Percentiles rank a stretch among this genome's conserved stretches.
Conservation (phyloP, 1,140 invertebrate genomes). For the Drosophila neocordata region DNA sequence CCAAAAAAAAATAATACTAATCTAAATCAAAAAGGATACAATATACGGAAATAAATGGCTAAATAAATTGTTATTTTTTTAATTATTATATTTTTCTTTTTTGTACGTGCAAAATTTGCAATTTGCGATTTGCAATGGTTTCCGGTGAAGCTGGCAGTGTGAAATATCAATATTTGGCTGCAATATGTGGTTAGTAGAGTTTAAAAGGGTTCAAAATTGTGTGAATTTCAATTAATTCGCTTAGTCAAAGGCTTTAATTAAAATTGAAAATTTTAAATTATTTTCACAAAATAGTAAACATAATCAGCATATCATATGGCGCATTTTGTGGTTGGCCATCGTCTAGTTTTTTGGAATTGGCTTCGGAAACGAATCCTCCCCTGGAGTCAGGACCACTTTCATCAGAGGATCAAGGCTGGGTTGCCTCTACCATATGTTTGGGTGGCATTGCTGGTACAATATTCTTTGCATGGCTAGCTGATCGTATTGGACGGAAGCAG, state of each 20-base stretch:
- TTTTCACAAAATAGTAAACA: slow-evolving; percentile 50
- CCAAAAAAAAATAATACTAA: background rate
- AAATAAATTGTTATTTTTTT: background rate
- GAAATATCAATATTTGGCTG: slow-evolving; percentile 63
- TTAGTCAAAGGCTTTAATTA: too few relatives aligned
- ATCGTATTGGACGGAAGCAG: slow-evolving; percentile 77
- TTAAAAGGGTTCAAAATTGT: background rate
- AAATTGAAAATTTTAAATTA: too few relatives aligned
- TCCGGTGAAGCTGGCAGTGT: slow-evolving; percentile 34
- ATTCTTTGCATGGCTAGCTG: slow-evolving; percentile 84
- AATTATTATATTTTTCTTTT: too few relatives aligned
- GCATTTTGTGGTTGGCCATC: slow-evolving; percentile 83
- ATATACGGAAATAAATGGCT: background rate
- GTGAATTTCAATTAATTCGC: too few relatives aligned
- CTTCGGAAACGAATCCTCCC: slow-evolving; percentile 64
- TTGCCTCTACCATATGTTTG: slow-evolving; percentile 84
- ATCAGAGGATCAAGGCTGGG: slow-evolving; percentile 84
- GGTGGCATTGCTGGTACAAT: slow-evolving; percentile 84
- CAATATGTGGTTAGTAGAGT: slow-evolving; percentile 54
- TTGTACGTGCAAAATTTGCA: too few relatives aligned
- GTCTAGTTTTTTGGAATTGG: slow-evolving; percentile 83
- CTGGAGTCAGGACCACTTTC: slow-evolving; percentile 63
- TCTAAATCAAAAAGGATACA: background rate
- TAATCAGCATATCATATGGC: slow-evolving; percentile 66
- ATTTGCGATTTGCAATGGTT: slow-evolving; percentile 27